These are phyloP conservation scores for Balaenoptera acutorostrata DNA, from an alignment of 2,113 vertebrate species.

Conservation along the genomic window DNA sequence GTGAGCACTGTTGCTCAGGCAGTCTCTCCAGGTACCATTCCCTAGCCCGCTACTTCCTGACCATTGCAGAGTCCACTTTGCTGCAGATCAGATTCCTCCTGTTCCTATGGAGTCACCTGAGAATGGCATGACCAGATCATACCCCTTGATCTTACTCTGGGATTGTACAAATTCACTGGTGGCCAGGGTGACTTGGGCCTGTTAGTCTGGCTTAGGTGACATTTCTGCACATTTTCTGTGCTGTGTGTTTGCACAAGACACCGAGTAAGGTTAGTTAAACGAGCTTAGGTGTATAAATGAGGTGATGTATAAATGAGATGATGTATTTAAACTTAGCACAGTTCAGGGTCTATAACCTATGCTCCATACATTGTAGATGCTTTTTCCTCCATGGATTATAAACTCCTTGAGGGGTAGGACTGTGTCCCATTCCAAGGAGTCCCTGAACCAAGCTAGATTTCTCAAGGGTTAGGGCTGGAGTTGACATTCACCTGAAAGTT, in stretches of 20 bases:
- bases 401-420: not conserved
- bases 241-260: not conserved
- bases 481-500: not conserved
- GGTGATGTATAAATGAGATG: not conserved
- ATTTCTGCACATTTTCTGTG: not conserved
- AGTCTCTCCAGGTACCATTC: not conserved
- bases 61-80: not conserved
- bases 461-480: not conserved
- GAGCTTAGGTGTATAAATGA: not conserved
- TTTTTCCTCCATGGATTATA: not conserved
- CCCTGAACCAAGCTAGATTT: not conserved
- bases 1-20: fast-evolving
- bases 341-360: not conserved
- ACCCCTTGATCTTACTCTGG: not conserved
- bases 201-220: not conserved
- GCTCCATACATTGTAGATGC: no score
- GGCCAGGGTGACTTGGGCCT: not conserved
- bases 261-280: not conserved
- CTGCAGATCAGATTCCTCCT: not conserved
- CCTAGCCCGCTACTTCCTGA: not conserved
- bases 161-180: not conserved
- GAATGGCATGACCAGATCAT: not conserved
- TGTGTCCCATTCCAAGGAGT: not conserved
- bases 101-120: not conserved
- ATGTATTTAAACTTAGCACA: not conserved